These are phyloP conservation scores for Rhyzopertha dominica DNA, from an alignment of 1,140 invertebrate species.

Conservation along the genomic window DNA sequence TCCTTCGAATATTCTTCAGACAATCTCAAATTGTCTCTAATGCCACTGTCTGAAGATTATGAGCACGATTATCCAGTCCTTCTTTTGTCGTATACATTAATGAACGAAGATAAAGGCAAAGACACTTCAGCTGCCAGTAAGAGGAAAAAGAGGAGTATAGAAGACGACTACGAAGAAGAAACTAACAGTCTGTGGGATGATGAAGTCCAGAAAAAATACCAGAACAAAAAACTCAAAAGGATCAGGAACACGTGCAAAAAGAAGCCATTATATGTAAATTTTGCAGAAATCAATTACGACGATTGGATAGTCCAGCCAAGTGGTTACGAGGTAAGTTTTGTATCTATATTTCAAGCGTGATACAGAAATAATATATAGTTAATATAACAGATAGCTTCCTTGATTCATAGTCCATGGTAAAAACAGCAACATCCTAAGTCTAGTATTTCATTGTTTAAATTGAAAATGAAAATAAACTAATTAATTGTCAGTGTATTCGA, in stretches of 20 bases:
- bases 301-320: constrained; percentile 61
- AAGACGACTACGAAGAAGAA: constrained; percentile 42
- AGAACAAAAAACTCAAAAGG: constrained; percentile 35
- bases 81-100: constrained; percentile 35
- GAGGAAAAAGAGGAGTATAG: constrained; percentile 27
- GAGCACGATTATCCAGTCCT: constrained; percentile 41
- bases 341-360: constrained; percentile 6
- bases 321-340: constrained; percentile 51
- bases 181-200: constrained; percentile 38
- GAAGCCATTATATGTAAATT: constrained; percentile 56
- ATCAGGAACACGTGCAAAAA: constrained; percentile 51
- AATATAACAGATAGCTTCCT: no score
- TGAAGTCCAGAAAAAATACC: constrained; percentile 18
- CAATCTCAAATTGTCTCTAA: constrained; percentile 34
- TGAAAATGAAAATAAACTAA: no score
- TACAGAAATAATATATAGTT: not conserved
- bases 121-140: constrained; percentile 2
- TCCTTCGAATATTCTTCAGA: constrained; percentile 15
- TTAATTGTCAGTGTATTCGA: no score
- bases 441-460: no score
- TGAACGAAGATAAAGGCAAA: constrained; percentile 15
- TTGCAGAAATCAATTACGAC: constrained; percentile 60
- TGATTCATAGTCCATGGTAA: no score
- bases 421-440: no score
- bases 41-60: constrained; percentile 33